Percentiles rank a stretch among this genome's conserved stretches.
These are phyloP conservation scores for Drosophila jambulina DNA, from an alignment of 1,140 invertebrate genomes.

Conservation along the genomic window DNA sequence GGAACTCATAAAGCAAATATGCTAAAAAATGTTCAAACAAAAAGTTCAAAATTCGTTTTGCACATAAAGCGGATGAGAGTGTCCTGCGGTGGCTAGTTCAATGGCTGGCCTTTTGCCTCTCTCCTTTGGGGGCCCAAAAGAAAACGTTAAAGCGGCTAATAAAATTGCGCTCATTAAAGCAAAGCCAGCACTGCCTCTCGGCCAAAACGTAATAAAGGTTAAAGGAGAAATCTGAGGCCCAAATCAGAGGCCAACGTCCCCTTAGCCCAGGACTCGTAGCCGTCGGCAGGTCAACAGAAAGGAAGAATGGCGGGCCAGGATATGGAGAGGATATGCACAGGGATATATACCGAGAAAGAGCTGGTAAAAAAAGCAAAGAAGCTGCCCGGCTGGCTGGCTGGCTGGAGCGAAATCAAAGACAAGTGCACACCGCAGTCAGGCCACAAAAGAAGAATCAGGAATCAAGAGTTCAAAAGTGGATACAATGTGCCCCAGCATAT, in stretches of 20 bases:
- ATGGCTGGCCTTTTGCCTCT: neutral
- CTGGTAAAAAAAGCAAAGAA: slow-evolving; percentile 10
- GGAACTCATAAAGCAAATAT: slow-evolving; percentile 55
- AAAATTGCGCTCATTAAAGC: slow-evolving; percentile 80
- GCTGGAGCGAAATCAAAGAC: slow-evolving; percentile 59
- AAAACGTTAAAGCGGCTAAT: slow-evolving; percentile 70
- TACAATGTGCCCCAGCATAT: slow-evolving; percentile 35
- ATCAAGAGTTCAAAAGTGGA: slow-evolving; percentile 65
- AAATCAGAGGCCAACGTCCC: slow-evolving; percentile 36
- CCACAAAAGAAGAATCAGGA: slow-evolving; percentile 72
- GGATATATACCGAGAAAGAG: neutral
- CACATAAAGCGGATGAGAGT: slow-evolving; percentile 31
- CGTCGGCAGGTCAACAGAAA: slow-evolving; percentile 48
- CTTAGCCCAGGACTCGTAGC: slow-evolving; percentile 20
- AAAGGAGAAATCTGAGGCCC: slow-evolving; percentile 44
- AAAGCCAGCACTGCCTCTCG: slow-evolving; percentile 68
- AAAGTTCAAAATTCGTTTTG: slow-evolving; percentile 62
- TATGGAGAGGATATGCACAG: slow-evolving; percentile 24
- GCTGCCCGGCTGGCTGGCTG: neutral
- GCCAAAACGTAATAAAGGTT: slow-evolving; percentile 75
- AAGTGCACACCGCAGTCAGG: slow-evolving; percentile 61
- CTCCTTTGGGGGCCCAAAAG: slow-evolving; percentile 9
- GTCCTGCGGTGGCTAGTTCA: slow-evolving; percentile 4
- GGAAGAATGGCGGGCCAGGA: neutral
- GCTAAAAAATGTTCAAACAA: slow-evolving; percentile 60